phyloP scores from a whole-genome alignment of 2,888 invertebrate genomes.

The Tricholauxania praeusta region DNA sequence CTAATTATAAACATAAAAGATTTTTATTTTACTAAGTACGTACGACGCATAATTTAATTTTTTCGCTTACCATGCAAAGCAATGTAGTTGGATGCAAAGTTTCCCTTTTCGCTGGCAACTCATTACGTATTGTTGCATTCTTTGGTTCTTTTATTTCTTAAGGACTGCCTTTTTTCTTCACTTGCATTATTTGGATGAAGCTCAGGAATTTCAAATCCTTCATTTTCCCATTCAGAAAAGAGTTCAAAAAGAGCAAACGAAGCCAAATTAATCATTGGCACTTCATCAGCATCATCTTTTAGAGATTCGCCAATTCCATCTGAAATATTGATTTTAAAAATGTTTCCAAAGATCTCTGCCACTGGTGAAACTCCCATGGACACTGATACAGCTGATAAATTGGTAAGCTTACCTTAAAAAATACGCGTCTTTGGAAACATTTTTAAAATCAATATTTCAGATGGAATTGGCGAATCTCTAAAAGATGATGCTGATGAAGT shows the following conservation, averaged over 20 bases:
- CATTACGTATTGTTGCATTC: conserved; percentile 68
- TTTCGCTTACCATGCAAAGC: conserved; percentile 68
- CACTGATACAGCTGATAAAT: no score
- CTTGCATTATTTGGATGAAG: conserved; percentile 59
- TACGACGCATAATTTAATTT: not conserved
- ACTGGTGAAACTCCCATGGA: no score
- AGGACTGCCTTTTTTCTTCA: conserved; percentile 37
- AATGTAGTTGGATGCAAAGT: conserved; percentile 84
- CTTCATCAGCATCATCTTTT: conserved; percentile 69
- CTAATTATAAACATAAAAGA: conserved; percentile 56
- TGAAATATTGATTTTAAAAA: conserved; percentile 2
- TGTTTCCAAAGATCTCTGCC: no score
- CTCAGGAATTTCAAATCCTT: conserved; percentile 75
- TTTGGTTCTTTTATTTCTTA: conserved; percentile 53
- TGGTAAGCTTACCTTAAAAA: no score
- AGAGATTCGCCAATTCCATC: conserved; percentile 40
- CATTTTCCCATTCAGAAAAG: conserved; percentile 84
- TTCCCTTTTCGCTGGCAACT: conserved; percentile 76
- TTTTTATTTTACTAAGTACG: conserved; percentile 10
- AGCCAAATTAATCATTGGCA: conserved; percentile 87
- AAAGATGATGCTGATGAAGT: conserved; percentile 71
- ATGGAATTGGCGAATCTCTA: conserved; percentile 41
- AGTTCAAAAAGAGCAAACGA: conserved; percentile 87
- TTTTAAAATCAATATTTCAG: conserved; percentile 8
- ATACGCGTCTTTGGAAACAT: no score